Conservation (phyloP, 2,888 invertebrate species). For the Lycia hirtaria region DNA sequence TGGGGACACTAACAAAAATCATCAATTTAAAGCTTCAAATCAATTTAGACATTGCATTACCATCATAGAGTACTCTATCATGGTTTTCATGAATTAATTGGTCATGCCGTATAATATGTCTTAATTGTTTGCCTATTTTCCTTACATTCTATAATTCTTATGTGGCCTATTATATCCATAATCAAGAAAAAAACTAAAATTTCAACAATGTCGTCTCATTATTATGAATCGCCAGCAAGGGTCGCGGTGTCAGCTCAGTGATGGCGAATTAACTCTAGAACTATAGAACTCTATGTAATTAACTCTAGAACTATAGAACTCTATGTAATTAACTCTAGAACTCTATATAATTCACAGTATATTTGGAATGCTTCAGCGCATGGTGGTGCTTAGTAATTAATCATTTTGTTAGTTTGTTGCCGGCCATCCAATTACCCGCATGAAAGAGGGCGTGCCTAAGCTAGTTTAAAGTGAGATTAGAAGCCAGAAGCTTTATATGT, state of each 20-base stretch:
- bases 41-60: too few relatives aligned
- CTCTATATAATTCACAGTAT: constrained; percentile 23
- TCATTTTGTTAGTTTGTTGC: constrained; percentile 60
- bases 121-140: too few relatives aligned
- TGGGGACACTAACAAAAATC: too few relatives aligned
- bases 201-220: too few relatives aligned
- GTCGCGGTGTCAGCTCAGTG: constrained; percentile 13
- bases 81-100: too few relatives aligned
- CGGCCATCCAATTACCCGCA: constrained; percentile 57
- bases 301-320: constrained; percentile 14
- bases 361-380: constrained; percentile 42
- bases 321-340: constrained; percentile 23
- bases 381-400: constrained; percentile 60
- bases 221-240: too few relatives aligned
- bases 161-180: too few relatives aligned
- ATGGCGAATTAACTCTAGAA: constrained; percentile 20
- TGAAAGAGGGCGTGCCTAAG: constrained; percentile 44
- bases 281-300: constrained; percentile 24
- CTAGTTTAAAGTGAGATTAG: constrained; percentile 26
- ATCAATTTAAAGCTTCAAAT: too few relatives aligned
- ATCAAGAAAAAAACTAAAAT: too few relatives aligned
- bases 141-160: too few relatives aligned
- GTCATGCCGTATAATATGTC: too few relatives aligned
- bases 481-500: constrained; percentile 2
- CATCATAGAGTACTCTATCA: too few relatives aligned